Evolutionary conservation across 2,888 invertebrate genomes (phyloP).

Genomic region (Orthosia gothica): DNA sequence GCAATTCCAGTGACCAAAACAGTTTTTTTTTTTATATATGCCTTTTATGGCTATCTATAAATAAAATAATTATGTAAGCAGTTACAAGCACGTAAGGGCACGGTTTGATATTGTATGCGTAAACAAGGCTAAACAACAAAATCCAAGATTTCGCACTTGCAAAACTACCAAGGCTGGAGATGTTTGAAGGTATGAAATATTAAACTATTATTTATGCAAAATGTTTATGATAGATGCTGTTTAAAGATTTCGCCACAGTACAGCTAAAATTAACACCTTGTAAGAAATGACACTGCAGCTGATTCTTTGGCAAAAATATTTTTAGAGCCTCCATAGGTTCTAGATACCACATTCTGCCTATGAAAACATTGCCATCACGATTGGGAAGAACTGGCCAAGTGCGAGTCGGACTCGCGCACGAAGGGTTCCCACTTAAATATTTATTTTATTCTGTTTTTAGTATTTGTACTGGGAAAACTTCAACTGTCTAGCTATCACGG

Average conservation of each 20-base stretch:
- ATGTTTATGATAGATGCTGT: not conserved
- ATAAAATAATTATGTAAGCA: not conserved
- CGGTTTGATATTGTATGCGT: not conserved
- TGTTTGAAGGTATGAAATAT: constrained; percentile 5
- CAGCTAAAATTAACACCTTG: constrained; percentile 11
- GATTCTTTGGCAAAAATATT: not conserved
- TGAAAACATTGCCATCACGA: too few relatives aligned
- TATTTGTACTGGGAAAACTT: too few relatives aligned
- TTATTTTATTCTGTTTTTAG: too few relatives aligned
- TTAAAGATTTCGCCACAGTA: constrained; percentile 10
- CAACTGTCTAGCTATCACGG: too few relatives aligned
- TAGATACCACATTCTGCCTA: too few relatives aligned
- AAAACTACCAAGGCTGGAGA: constrained; percentile 20
- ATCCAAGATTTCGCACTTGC: constrained; percentile 12
- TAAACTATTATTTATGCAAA: constrained; percentile 1
- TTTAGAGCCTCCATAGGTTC: too few relatives aligned
- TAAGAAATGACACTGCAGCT: not conserved
- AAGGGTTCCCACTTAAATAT: too few relatives aligned
- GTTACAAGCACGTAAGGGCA: constrained; percentile 7
- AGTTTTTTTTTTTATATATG: not conserved
- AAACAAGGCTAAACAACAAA: constrained; percentile 3
- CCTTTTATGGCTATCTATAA: not conserved
- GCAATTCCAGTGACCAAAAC: not conserved
- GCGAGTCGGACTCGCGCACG: too few relatives aligned
- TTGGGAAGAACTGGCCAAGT: too few relatives aligned